Evolutionary conservation across 1,140 invertebrate genomes (phyloP).

Genomic region (Anoplolepis gracilipes): DNA sequence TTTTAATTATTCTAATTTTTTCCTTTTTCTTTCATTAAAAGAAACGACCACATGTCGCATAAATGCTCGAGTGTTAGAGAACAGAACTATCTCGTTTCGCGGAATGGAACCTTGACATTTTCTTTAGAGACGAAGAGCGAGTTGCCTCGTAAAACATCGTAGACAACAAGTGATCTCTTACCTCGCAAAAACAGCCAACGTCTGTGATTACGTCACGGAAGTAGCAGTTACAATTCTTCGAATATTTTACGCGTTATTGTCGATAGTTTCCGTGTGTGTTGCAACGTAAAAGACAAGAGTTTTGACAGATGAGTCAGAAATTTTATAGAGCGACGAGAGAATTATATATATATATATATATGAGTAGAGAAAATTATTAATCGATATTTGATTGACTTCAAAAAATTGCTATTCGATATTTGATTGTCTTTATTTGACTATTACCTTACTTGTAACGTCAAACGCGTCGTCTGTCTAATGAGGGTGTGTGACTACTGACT

Average conservation of each 20-base stretch:
- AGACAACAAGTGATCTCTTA: slow-evolving; percentile 9
- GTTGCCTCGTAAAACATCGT: slow-evolving; percentile 19
- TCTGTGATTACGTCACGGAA: slow-evolving; percentile 30
- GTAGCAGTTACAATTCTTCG: not conserved
- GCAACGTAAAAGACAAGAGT: not conserved
- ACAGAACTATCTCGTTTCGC: slow-evolving; percentile 2
- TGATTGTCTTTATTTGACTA: too few relatives aligned
- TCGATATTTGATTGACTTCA: too few relatives aligned
- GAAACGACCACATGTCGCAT: not conserved
- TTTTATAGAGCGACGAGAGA: not conserved
- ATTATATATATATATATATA: not conserved
- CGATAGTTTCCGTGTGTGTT: slow-evolving; percentile 9
- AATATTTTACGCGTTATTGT: not conserved
- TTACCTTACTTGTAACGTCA: too few relatives aligned
- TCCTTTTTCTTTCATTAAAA: not conserved
- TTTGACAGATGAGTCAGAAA: slow-evolving; percentile 27
- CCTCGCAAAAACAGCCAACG: not conserved
- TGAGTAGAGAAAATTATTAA: too few relatives aligned
- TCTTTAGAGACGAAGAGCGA: slow-evolving; percentile 17
- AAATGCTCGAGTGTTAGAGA: not conserved
- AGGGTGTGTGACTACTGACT: too few relatives aligned
- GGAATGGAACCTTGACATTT: slow-evolving; percentile 55
- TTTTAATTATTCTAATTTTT: not conserved
- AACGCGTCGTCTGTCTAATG: too few relatives aligned
- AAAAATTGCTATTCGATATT: too few relatives aligned